Base-by-base conservation (phyloP, 1,140 invertebrate genomes). In the Scaptodrosophila lebanonensis region DNA sequence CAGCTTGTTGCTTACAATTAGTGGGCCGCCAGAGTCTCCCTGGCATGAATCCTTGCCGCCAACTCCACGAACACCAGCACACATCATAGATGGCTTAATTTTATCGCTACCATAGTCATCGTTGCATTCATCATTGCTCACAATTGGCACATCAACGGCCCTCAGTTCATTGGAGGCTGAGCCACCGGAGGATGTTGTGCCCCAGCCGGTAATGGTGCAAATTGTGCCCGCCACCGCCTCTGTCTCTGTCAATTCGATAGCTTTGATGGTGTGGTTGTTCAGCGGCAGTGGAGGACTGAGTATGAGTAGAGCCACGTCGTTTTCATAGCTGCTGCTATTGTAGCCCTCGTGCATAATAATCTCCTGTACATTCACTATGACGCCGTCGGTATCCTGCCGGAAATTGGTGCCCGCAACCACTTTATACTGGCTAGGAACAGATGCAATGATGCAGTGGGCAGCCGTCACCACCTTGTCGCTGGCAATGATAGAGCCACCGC, bases 401-500 rank as follows among this genome's bases (percentile, higher is more conserved):
- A 36, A 22, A 53, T 76, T 85, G 0, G 66, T 40, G 1, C 71
- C 84, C 2, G 75, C 83, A 4, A 84, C 66, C 18, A 85, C 62
- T 48, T 75, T 71, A 9, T 32, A 73, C 43, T 84, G 71, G 17
- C 75, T 85, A 0, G 75, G 3, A 3, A 84, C 68, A 1, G 49
- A 52, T 1, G 22, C 75, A 17, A 77, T 68, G 15, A 83, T 16
- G 27, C 84, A 86, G 57, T 86, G 84, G 11, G 88, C 88, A 54
- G 88, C 84, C 2, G 83, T 85, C 0, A 72, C 0, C 1, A 84
- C 11, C 5, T 22, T 2, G 64, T 53, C 3, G 1, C 32, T 13
- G 5, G 17, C 15, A 45, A 91, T 77, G 43, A 92, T 88, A 6
- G 88, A 88, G 1, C 89, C 91, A 1, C 91, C 91, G 66, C 91